phyloP scores from a whole-genome alignment of 2,797 vertebrate genomes.

The Remorina albescens region DNA sequence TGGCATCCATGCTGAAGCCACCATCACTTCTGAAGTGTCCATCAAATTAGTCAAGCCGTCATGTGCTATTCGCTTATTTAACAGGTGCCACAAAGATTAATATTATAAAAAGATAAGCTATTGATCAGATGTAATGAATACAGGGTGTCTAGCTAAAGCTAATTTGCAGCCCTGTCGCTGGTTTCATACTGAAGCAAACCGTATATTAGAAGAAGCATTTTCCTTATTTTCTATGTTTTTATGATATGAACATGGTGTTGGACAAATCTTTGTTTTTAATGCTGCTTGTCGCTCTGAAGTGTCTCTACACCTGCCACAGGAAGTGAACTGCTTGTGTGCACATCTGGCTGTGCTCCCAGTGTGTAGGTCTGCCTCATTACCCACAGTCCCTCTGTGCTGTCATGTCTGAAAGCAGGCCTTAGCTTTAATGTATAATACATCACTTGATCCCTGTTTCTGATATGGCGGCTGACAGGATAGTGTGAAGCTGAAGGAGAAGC shows the following conservation, averaged over 20 bases:
- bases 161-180: neutral
- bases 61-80: neutral
- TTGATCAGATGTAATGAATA: neutral
- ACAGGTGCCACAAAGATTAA: neutral
- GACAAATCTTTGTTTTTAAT: constrained; percentile 29
- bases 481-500: constrained; percentile 59
- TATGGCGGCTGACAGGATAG: constrained; percentile 73
- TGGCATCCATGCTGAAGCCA: too few relatives aligned
- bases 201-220: neutral
- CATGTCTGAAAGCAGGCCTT: constrained; percentile 78
- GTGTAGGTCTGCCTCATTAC: constrained; percentile 80
- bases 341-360: constrained; percentile 73
- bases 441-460: constrained; percentile 76
- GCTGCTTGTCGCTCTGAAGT: constrained; percentile 35
- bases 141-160: too few relatives aligned
- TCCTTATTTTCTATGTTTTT: neutral
- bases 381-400: constrained; percentile 81
- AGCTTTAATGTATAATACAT: constrained; percentile 86
- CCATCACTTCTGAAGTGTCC: neutral
- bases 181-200: neutral
- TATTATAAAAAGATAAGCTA: too few relatives aligned
- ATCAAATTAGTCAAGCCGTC: neutral
- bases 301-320: constrained; percentile 41
- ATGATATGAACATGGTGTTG: constrained; percentile 26
- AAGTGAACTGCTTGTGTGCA: constrained; percentile 54